phyloP scores from a whole-genome alignment of 2,888 invertebrate species.

The Pterostichus madidus region DNA sequence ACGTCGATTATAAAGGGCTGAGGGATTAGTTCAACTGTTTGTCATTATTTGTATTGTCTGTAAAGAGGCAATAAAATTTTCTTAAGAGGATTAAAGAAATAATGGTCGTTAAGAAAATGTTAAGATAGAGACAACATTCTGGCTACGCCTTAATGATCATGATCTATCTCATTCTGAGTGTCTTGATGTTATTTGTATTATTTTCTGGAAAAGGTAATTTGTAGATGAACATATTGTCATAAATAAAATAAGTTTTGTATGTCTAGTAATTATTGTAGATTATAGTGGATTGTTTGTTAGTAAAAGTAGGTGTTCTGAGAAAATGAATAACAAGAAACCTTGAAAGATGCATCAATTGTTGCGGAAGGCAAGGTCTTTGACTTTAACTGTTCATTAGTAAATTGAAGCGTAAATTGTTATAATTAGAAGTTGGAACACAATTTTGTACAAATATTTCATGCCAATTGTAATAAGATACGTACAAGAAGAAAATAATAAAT shows the following conservation, averaged over 20 bases:
- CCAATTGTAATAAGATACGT: background rate
- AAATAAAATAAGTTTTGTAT: constrained; percentile 7
- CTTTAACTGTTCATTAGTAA: constrained; percentile 49
- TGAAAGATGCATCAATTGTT: constrained; percentile 34
- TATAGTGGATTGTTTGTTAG: background rate
- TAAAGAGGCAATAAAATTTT: constrained; percentile 12
- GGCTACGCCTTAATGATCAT: constrained; percentile 31
- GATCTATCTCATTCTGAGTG: constrained; percentile 35
- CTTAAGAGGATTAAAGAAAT: constrained; percentile 18
- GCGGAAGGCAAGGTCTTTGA: constrained; percentile 44
- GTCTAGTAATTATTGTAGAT: background rate
- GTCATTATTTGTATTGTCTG: constrained; percentile 11
- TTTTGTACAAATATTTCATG: background rate
- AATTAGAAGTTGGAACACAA: background rate
- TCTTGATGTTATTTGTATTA: constrained; percentile 19
- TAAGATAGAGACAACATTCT: constrained; percentile 20
- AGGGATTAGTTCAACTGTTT: background rate
- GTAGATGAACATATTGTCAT: background rate
- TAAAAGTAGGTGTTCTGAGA: background rate
- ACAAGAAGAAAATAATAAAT: no score
- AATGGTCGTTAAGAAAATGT: constrained; percentile 13
- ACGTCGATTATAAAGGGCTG: constrained; percentile 7
- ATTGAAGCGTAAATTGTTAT: background rate
- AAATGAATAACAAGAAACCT: constrained; percentile 4
- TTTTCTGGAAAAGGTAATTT: background rate